A percentile compares a stretch with the other conserved stretches of the same genome.
These are phyloP conservation scores for Rhinogobio ventralis DNA, from an alignment of 2,797 vertebrate species.

Conservation along the genomic window DNA sequence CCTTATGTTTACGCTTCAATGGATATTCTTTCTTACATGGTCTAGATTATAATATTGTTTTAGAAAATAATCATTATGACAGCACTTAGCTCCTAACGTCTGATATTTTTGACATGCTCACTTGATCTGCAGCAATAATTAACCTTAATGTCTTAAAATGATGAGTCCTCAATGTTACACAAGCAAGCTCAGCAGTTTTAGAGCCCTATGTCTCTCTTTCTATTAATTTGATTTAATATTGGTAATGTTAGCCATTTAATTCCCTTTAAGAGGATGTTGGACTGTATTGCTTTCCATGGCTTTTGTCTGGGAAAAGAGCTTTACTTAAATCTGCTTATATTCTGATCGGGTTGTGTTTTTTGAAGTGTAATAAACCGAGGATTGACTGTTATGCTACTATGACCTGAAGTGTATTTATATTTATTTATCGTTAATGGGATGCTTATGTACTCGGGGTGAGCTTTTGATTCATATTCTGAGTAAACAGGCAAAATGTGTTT, in stretches of 20 bases:
- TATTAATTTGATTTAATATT: constrained; percentile 17
- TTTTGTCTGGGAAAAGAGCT: constrained; percentile 14
- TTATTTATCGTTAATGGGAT: neutral
- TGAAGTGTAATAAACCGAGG: constrained; percentile 11
- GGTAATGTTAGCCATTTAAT: constrained; percentile 40
- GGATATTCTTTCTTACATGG: neutral
- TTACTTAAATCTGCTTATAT: constrained; percentile 48
- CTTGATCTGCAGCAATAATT: constrained; percentile 35
- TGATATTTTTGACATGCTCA: neutral
- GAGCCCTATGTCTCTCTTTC: neutral
- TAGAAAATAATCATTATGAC: neutral
- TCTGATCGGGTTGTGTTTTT: constrained; percentile 31
- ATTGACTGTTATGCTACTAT: constrained; percentile 12
- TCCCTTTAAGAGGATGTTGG: constrained; percentile 46
- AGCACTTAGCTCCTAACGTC: neutral
- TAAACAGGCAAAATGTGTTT: neutral
- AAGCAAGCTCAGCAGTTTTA: constrained; percentile 23
- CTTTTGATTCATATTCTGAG: neutral
- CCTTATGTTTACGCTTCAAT: too few species aligned
- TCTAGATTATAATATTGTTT: neutral
- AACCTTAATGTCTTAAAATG: constrained; percentile 22
- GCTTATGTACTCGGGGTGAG: neutral
- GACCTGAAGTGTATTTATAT: neutral
- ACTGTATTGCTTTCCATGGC: constrained; percentile 4
- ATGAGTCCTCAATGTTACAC: constrained; percentile 12